Conservation (phyloP, 1,140 invertebrate species). For the Drosophila mojavensis region DNA sequence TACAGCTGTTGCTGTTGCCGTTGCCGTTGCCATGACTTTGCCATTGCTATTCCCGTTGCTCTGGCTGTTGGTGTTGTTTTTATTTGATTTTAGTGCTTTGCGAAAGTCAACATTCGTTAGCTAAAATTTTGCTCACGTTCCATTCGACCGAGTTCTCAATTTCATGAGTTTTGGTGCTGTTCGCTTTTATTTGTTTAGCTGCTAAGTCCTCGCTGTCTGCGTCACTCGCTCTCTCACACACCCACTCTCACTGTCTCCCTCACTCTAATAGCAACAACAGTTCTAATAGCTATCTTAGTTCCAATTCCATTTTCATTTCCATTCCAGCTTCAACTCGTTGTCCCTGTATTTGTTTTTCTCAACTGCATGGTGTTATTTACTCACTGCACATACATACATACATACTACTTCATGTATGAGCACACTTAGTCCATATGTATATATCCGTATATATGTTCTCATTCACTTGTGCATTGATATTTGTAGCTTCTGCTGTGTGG, state of each 20-base stretch:
- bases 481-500: slow-evolving; percentile 24
- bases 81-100: slow-evolving; percentile 81
- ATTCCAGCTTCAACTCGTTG: slow-evolving; percentile 7
- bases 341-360: slow-evolving; percentile 35
- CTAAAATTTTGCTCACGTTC: slow-evolving; percentile 76
- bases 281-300: slow-evolving; percentile 3
- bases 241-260: neutral
- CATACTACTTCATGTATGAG: slow-evolving; percentile 15
- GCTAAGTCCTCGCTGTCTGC: slow-evolving; percentile 41
- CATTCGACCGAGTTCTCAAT: slow-evolving; percentile 69
- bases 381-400: slow-evolving; percentile 13
- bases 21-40: slow-evolving; percentile 21
- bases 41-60: neutral
- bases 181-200: slow-evolving; percentile 58
- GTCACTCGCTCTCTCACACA: neutral
- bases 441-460: slow-evolving; percentile 30
- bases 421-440: neutral
- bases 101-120: slow-evolving; percentile 78
- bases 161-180: slow-evolving; percentile 64
- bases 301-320: slow-evolving; percentile 1
- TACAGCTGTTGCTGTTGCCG: slow-evolving; percentile 26
- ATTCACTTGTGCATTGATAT: slow-evolving; percentile 27
- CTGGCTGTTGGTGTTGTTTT: slow-evolving; percentile 55
- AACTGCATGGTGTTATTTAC: slow-evolving; percentile 41
- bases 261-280: neutral